Evolutionary conservation across 2,888 invertebrate genomes (phyloP), one percentile per base, ranked within the genome.

Genomic region (Caenorhabditis afra): DNA sequence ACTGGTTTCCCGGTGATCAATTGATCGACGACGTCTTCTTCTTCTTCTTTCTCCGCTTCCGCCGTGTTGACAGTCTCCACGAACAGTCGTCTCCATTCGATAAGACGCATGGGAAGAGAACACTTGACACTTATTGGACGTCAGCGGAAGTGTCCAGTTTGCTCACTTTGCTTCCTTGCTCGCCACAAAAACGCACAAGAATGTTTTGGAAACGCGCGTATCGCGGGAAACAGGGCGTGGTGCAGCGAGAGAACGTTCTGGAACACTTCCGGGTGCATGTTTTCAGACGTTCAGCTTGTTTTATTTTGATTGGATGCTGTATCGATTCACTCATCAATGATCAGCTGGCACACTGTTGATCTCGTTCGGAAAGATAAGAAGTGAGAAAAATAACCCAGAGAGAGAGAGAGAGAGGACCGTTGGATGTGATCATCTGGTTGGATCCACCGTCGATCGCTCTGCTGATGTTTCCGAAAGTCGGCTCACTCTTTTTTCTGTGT

Each of bases 81-180:
- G 29, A n/a, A 57, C 55, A 39, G n/a, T 50, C n/a, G n/a, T 50
- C 53, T 53, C 37, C n/a, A n/a, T 35, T 39, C 41, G 41, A n/a
- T 23, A n/a, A 16, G 39, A 29, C 14, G 23, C 59, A 64, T 39
- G 47, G n/a, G 20, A 59, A 68, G 45, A 59, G 68, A 61, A 59
- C 68, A 68, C 49, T 62, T 70, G 61, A 55, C 70, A 62, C 70
- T 47, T 62, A 53, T 70, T 47, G 70, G 55, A 53, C 62, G 70
- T 62, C 70, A 70, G 61, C 62, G 62, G 55, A 62, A 70, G 52
- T 59, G 39, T 41, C 67, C 67, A 50, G 68, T 62, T 70, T 62
- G 62, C 55, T 70, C 44, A 47, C 61, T 62, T 44, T 61, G 68
- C 29, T 29, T 29, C 50, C 35, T 35, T 68, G 58, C 35, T 39